A percentile compares a stretch with the other conserved stretches of the same genome.
phyloP scores from a whole-genome alignment of 2,888 invertebrate species.

The Toxonevra muliebris region DNA sequence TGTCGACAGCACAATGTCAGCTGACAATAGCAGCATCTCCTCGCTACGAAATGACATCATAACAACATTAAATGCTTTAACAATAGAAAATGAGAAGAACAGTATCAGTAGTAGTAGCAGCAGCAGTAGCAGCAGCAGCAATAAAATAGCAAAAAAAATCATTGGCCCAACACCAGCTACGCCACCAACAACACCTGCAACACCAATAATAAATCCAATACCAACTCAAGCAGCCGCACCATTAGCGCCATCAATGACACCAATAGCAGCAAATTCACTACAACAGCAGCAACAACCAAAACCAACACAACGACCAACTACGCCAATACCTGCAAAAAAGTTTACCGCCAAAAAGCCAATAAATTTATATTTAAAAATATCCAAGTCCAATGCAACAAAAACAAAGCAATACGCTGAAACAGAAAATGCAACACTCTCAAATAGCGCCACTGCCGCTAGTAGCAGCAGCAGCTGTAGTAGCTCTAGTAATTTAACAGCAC shows the following conservation, averaged over 20 bases:
- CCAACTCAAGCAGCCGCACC: background rate
- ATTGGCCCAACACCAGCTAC: background rate
- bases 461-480: conserved; percentile 48
- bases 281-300: background rate
- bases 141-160: conserved; percentile 3
- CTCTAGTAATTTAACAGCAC: conserved; percentile 30
- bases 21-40: background rate
- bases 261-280: conserved; percentile 17
- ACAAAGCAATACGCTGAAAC: conserved; percentile 33
- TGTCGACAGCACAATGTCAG: conserved; percentile 6
- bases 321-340: conserved; percentile 18
- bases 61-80: background rate
- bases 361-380: conserved; percentile 36
- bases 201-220: conserved; percentile 6
- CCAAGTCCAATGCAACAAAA: conserved; percentile 10
- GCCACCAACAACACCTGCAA: background rate
- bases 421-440: conserved; percentile 40
- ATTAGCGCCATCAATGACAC: conserved; percentile 27
- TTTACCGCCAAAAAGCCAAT: conserved; percentile 32
- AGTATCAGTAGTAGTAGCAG: background rate
- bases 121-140: background rate
- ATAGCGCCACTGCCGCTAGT: conserved; percentile 40
- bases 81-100: background rate
- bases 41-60: background rate
- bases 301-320: conserved; percentile 15